These are phyloP conservation scores for Palythoa grandis DNA, from an alignment of 92 coral and sea anemone species.

Conservation along the genomic window DNA sequence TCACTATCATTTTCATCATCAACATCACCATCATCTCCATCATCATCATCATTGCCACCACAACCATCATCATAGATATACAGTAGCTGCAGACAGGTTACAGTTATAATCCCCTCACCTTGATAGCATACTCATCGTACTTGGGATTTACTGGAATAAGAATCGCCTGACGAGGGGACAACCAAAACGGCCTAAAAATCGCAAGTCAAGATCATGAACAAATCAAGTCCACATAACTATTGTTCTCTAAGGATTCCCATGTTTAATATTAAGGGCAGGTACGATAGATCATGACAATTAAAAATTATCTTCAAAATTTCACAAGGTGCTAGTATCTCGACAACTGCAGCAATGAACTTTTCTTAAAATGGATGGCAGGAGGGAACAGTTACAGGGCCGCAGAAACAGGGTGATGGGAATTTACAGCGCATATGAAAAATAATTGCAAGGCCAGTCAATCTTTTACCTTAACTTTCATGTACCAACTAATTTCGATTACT, in stretches of 20 bases:
- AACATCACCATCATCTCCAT: background rate
- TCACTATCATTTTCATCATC: background rate
- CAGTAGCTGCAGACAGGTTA: background rate
- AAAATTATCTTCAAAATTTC: too few species aligned
- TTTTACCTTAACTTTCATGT: too few species aligned
- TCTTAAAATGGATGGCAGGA: too few species aligned
- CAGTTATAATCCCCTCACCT: slow-evolving; percentile 53
- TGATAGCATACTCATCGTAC: slow-evolving; percentile 89
- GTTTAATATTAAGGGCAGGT: background rate
- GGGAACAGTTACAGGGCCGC: too few species aligned
- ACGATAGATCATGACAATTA: too few species aligned
- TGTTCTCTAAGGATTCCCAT: background rate
- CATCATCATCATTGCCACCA: background rate
- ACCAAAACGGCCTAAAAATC: slow-evolving; percentile 92
- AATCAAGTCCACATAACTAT: background rate
- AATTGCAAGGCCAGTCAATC: too few species aligned
- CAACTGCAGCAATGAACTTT: too few species aligned
- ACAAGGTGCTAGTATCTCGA: too few species aligned
- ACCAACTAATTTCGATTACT: too few species aligned
- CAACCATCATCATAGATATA: background rate
- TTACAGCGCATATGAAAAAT: too few species aligned
- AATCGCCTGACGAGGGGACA: slow-evolving; percentile 94
- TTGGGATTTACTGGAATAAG: slow-evolving; percentile 88
- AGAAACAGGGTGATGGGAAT: too few species aligned
- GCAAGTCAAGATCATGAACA: background rate